Conservation (phyloP, 2,113 vertebrate species). For the Phycodurus eques region DNA sequence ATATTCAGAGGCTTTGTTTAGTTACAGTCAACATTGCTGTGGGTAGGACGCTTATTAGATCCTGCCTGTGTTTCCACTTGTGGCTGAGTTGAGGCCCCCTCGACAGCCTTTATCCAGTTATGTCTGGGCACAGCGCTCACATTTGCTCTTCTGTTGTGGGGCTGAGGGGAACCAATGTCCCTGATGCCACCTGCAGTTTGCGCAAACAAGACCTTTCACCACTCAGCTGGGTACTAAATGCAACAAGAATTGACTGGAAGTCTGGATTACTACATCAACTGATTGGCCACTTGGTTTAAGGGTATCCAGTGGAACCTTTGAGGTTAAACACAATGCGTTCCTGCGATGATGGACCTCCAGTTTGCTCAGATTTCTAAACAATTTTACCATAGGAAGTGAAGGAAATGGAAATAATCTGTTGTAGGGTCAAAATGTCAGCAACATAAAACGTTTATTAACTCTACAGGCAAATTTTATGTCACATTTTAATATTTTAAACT, state of each 20-base stretch:
- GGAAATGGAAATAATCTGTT: no score
- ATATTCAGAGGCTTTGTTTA: conserved; percentile 42
- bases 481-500: no score
- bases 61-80: conserved; percentile 51
- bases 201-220: conserved; percentile 43
- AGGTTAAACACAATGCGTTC: neutral
- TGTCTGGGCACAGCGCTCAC: conserved; percentile 24
- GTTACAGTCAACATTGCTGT: conserved; percentile 37
- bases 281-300: conserved; percentile 4
- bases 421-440: no score
- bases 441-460: no score
- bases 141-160: conserved; percentile 22
- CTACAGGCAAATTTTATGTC: no score
- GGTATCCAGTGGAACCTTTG: neutral
- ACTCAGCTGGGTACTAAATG: conserved; percentile 48
- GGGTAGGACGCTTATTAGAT: conserved; percentile 46
- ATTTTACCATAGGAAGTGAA: neutral
- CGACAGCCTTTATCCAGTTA: conserved; percentile 55
- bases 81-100: conserved; percentile 27
- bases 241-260: conserved; percentile 7
- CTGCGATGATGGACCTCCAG: neutral
- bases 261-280: conserved; percentile 12
- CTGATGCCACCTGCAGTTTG: conserved; percentile 55
- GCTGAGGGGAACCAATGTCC: conserved; percentile 36
- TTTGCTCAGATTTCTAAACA: neutral